Evolutionary conservation across 2,888 invertebrate species (phyloP).

Genomic region (Drosophila fulvimacula): DNA sequence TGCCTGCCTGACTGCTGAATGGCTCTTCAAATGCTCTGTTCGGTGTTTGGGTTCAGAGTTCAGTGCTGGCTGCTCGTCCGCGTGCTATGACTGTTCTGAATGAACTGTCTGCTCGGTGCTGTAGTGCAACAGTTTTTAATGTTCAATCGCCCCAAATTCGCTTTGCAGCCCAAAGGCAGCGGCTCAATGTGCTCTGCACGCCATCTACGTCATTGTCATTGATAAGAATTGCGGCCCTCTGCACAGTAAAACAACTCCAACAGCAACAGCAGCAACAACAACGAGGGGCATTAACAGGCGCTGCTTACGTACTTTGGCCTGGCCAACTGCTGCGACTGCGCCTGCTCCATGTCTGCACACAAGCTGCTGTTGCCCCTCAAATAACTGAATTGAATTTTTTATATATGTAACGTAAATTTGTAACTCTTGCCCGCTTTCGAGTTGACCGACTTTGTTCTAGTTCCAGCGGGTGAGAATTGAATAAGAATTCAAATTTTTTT

Average conservation of each 20-base stretch:
- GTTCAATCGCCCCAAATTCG: slow-evolving; percentile 76
- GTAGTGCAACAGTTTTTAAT: slow-evolving; percentile 83
- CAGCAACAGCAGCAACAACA: slow-evolving; percentile 18
- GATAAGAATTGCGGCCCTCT: slow-evolving; percentile 69
- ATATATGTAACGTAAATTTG: neutral
- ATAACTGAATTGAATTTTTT: neutral
- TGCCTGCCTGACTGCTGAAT: slow-evolving; percentile 15
- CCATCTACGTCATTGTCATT: slow-evolving; percentile 76
- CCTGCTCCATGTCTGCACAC: slow-evolving; percentile 68
- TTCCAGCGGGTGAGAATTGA: neutral
- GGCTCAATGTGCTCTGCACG: slow-evolving; percentile 32
- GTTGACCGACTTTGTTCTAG: slow-evolving; percentile 6
- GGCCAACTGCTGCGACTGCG: slow-evolving; percentile 36
- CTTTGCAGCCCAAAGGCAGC: slow-evolving; percentile 55
- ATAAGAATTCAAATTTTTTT: neutral
- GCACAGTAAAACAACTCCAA: slow-evolving; percentile 25
- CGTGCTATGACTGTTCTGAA: slow-evolving; percentile 81
- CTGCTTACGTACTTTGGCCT: slow-evolving; percentile 67
- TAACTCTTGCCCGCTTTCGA: slow-evolving; percentile 12
- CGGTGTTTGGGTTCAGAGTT: slow-evolving; percentile 12
- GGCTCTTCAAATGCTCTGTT: slow-evolving; percentile 16
- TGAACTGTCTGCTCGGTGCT: slow-evolving; percentile 76
- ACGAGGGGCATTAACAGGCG: slow-evolving; percentile 20
- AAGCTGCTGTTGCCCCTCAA: slow-evolving; percentile 9
- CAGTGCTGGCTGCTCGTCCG: slow-evolving; percentile 52